Evolutionary conservation across 2,797 vertebrate genomes (phyloP).

Genomic region (Chloroceryle amazona): DNA sequence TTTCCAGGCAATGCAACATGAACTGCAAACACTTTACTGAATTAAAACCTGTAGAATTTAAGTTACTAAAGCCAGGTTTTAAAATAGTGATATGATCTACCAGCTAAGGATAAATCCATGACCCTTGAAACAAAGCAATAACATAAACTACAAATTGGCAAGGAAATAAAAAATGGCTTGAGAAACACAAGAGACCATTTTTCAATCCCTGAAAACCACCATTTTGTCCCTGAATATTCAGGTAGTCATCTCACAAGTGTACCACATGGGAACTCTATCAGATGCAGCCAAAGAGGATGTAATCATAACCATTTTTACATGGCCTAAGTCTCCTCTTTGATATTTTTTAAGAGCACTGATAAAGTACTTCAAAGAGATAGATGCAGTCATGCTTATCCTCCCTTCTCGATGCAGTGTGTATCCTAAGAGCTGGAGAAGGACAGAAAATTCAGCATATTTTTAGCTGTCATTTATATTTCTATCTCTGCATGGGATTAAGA

Average conservation of each 20-base stretch:
- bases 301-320: neutral
- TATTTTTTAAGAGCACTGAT: constrained; percentile 23
- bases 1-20: neutral
- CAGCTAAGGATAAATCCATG: neutral
- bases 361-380: constrained; percentile 20
- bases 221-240: neutral
- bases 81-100: neutral
- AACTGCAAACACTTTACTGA: neutral
- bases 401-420: neutral
- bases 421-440: neutral
- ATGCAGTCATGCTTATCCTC: neutral
- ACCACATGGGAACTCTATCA: neutral
- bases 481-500: constrained; percentile 6
- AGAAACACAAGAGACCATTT: neutral
- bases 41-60: neutral
- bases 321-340: neutral
- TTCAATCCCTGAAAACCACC: neutral
- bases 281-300: neutral
- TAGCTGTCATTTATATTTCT: constrained; percentile 24
- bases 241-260: neutral
- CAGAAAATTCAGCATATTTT: neutral
- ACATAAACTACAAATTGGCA: neutral
- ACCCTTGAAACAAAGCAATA: neutral
- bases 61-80: neutral
- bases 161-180: neutral